Evolutionary conservation across 2,113 vertebrate species (phyloP), one percentile per base, ranked within the genome.

Genomic region (Grallaria varia): DNA sequence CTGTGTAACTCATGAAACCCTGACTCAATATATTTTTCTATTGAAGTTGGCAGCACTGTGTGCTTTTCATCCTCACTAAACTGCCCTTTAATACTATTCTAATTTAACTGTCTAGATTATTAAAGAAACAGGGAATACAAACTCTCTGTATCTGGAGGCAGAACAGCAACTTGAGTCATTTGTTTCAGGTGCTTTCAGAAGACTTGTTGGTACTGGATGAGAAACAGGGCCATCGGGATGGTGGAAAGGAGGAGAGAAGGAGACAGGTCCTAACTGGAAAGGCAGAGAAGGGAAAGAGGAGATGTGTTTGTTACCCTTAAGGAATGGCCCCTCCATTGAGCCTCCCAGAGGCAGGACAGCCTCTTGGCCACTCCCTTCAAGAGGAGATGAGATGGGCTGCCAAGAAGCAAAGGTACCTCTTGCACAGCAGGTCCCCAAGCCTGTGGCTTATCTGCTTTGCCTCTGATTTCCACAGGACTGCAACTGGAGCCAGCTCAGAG

Each of bases 21-120:
- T 58, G 56, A 66, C 60, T 93, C 52, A 63, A 88, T 79, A 81
- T 63, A 87, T 63, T 87, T 92, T 86, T 84, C 75, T 63, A 4
- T 25, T 89, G 60, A 86, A 78, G n/a, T 16, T 75, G 68, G 52
- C 93, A 94, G 64, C 62, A 28, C 56, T 56, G 40, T 87, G 92
- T 88, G 50, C 76, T 86, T 89, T 90, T 86, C 60, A 75, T 74
- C 49, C 80, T 87, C 39, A 17, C 63, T 71, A 52, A 92, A 72
- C 89, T 81, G 68, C 39, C 83, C 76, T 30, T 89, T 84, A 95
- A 83, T 89, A 78, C 74, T 89, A 84, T 84, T 90, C 63, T 71
- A 74, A 87, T 77, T 84, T 77, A 86, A 62, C 37, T 44, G 40
- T 30, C 91, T 66, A 30, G 50, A 37, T 91, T 90, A 84, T 91